These are phyloP conservation scores for Phenganax marumi DNA, from an alignment of 92 coral and sea anemone genomes.

Conservation along the genomic window DNA sequence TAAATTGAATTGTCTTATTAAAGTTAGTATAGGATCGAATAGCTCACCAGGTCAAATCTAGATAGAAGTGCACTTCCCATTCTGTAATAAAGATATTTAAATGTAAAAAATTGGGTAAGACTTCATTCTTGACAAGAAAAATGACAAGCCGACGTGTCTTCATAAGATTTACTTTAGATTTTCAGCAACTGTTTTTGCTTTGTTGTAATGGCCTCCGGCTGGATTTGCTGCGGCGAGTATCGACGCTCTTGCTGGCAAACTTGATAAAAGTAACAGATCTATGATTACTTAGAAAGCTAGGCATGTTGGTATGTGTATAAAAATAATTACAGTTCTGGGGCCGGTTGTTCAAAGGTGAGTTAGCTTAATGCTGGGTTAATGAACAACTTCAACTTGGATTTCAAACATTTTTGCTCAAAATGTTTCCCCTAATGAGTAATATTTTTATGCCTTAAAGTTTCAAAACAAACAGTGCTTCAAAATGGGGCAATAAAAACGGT, in stretches of 20 bases:
- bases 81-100: constrained; percentile 49
- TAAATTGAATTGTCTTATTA: neutral
- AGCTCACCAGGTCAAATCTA: constrained; percentile 89
- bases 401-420: too few relatives aligned
- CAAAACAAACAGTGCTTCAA: too few relatives aligned
- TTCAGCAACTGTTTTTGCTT: constrained; percentile 95
- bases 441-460: neutral
- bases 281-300: neutral
- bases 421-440: neutral
- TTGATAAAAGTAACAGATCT: constrained; percentile 26
- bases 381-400: neutral
- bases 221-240: constrained; percentile 98
- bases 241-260: constrained; percentile 94
- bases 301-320: neutral
- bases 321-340: neutral
- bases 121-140: neutral
- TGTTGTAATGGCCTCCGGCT: constrained; percentile 94
- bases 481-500: too few relatives aligned
- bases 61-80: constrained; percentile 98
- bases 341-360: too few relatives aligned
- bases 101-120: neutral
- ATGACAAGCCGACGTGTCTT: neutral
- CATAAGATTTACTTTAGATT: constrained; percentile 70
- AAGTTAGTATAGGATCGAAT: neutral
- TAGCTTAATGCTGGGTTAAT: too few relatives aligned